phyloP scores from a whole-genome alignment of 1,140 invertebrate genomes.

The Calycopis cecrops region DNA sequence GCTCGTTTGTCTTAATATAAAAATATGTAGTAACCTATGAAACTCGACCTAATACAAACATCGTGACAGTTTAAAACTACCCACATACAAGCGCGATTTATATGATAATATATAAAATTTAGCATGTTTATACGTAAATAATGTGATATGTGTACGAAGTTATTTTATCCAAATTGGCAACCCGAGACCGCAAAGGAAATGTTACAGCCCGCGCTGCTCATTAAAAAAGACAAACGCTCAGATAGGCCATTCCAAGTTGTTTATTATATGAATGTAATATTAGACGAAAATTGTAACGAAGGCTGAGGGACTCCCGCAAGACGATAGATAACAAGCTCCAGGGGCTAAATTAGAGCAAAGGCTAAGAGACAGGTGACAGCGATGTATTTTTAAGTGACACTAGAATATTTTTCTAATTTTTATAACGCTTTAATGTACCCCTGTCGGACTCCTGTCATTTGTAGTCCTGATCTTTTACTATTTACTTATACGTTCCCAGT shows the following conservation, averaged over 20 bases:
- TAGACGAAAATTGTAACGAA: constrained; percentile 70
- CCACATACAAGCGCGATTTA: background rate
- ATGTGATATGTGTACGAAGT: background rate
- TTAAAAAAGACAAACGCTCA: constrained; percentile 44
- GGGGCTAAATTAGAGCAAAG: constrained; percentile 31
- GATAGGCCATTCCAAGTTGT: constrained; percentile 45
- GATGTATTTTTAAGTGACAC: constrained; percentile 5
- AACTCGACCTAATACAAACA: too few species aligned
- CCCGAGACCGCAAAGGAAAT: constrained; percentile 26
- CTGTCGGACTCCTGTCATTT: too few species aligned
- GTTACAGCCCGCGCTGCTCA: constrained; percentile 33
- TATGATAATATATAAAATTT: background rate
- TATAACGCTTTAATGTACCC: too few species aligned
- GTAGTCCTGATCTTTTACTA: too few species aligned
- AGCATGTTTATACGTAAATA: background rate
- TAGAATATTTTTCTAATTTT: background rate
- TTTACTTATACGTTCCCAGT: too few species aligned
- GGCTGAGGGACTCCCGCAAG: constrained; percentile 56
- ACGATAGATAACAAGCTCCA: constrained; percentile 57
- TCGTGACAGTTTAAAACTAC: too few species aligned
- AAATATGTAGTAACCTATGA: too few species aligned
- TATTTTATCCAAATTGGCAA: constrained; percentile 34
- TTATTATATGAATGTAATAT: constrained; percentile 62
- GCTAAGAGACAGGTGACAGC: constrained; percentile 20
- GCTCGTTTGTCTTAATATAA: too few species aligned